A percentile compares a stretch with the other conserved stretches of the same genome.
Conservation (phyloP, 2,113 vertebrate species). For the Procapra przewalskii region DNA sequence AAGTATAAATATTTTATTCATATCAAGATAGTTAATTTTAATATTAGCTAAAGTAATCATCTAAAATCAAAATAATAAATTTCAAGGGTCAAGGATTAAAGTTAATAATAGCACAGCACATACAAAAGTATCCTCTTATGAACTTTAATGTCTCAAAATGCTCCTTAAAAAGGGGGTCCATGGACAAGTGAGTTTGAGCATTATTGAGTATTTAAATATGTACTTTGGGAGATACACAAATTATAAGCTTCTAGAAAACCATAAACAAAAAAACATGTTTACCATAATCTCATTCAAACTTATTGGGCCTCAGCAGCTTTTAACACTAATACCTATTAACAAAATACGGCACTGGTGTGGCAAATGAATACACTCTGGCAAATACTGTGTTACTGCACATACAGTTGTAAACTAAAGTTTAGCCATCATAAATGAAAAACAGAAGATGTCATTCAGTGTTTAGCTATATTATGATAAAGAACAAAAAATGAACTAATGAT, state of each 20-base stretch:
- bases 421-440: background rate
- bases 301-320: background rate
- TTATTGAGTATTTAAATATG: background rate
- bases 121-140: background rate
- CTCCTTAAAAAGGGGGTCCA: background rate
- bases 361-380: background rate
- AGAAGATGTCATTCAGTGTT: background rate
- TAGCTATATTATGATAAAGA: background rate
- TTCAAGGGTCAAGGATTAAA: background rate
- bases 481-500: background rate
- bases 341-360: background rate
- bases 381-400: background rate
- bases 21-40: constrained; percentile 16
- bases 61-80: constrained; percentile 18
- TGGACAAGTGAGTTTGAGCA: background rate
- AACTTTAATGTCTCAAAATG: background rate
- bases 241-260: background rate
- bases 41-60: constrained; percentile 32
- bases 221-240: background rate
- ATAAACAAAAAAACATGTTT: background rate
- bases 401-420: constrained; percentile 11
- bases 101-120: background rate
- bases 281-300: background rate
- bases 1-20: background rate
- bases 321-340: background rate